Conservation (phyloP, 37 sponge, comb jelly and placozoan genomes). For the Axinella damicornis region DNA sequence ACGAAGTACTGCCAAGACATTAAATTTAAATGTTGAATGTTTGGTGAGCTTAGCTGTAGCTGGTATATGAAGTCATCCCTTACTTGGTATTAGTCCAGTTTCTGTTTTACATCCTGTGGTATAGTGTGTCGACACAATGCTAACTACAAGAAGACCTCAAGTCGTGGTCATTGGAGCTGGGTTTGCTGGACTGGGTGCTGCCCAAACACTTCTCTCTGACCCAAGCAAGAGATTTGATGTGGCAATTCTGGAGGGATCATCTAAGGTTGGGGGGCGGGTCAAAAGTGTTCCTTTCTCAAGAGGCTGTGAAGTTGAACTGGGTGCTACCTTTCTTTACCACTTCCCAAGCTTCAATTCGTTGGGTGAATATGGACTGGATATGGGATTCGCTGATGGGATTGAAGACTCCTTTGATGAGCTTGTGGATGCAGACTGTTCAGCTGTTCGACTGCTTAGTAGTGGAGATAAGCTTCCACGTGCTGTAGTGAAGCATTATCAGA, state of each 20-base stretch:
- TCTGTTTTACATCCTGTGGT: no score
- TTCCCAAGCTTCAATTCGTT: neutral
- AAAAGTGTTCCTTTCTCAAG: neutral
- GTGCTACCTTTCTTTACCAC: neutral
- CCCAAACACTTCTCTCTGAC: neutral
- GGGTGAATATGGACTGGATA: neutral
- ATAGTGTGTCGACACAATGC: no score
- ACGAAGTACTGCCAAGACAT: no score
- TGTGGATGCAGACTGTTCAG: neutral
- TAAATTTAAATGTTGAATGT: no score
- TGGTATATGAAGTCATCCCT: no score
- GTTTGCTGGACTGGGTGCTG: constrained; percentile 52
- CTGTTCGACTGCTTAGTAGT: constrained; percentile 4
- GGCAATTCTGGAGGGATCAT: constrained; percentile 28
- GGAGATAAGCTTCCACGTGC: constrained; percentile 19
- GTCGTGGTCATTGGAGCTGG: constrained; percentile 59
- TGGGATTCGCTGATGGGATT: neutral
- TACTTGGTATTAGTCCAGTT: no score
- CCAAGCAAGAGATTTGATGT: neutral
- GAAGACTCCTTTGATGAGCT: no score
- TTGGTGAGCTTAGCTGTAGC: no score
- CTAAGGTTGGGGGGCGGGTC: constrained; percentile 34
- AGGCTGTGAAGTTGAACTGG: neutral
- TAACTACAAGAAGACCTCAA: neutral
- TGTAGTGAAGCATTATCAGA: constrained; percentile 1